These are phyloP conservation scores for Pterocles burchelli DNA, from an alignment of 2,113 vertebrate species.

Conservation along the genomic window DNA sequence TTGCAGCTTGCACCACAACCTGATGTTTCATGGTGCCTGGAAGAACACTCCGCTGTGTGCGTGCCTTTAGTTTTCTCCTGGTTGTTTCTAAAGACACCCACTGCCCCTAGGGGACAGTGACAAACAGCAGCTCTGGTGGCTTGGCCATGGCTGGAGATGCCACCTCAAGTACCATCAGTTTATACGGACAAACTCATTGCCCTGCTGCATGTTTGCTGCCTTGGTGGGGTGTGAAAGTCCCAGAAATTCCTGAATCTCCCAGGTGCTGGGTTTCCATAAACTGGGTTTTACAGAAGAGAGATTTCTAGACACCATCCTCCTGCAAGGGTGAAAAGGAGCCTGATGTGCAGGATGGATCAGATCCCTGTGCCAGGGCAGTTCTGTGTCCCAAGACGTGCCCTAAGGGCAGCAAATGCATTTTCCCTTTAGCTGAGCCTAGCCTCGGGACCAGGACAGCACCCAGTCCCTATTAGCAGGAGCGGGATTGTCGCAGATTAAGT, in stretches of 20 bases:
- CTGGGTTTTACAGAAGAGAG: not conserved
- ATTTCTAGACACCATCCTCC: not conserved
- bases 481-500: not conserved
- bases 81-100: not conserved
- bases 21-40: not conserved
- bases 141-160: not conserved
- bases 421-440: not conserved
- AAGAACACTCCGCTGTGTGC: not conserved
- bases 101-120: not conserved
- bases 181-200: not conserved
- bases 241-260: not conserved
- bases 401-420: not conserved
- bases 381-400: not conserved
- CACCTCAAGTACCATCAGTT: not conserved
- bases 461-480: not conserved
- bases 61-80: not conserved
- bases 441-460: not conserved
- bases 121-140: not conserved
- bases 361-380: not conserved
- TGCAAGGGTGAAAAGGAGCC: not conserved
- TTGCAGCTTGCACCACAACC: not conserved
- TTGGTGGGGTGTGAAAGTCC: accelerated
- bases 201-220: not conserved
- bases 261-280: not conserved
- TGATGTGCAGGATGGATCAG: not conserved